These are phyloP conservation scores for Notechis scutatus DNA, from an alignment of 2,113 vertebrate genomes.

Conservation along the genomic window DNA sequence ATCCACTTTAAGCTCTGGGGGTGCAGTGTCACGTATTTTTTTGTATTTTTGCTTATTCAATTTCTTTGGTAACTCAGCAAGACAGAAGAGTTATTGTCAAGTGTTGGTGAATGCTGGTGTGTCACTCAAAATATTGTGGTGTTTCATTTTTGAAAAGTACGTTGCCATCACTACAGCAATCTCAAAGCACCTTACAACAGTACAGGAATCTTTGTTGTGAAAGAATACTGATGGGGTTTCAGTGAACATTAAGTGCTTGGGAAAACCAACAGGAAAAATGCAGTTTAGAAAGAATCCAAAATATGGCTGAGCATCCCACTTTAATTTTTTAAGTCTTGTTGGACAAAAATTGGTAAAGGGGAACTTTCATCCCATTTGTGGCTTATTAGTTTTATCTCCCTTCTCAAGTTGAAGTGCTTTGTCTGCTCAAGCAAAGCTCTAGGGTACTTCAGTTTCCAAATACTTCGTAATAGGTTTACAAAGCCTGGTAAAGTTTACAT, in stretches of 20 bases:
- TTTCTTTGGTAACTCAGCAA: background rate
- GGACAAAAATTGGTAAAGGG: background rate
- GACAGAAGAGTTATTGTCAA: background rate
- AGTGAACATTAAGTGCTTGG: background rate
- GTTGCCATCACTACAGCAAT: background rate
- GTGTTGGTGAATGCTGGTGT: background rate
- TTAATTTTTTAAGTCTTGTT: background rate
- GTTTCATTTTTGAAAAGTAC: background rate
- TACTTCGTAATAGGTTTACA: background rate
- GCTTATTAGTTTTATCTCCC: background rate
- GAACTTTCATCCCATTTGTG: background rate
- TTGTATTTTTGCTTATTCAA: background rate
- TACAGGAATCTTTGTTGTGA: background rate
- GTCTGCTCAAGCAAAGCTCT: background rate
- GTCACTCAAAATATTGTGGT: background rate
- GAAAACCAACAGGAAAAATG: background rate
- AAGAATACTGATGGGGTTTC: background rate
- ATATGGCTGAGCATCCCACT: background rate
- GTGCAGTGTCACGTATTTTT: background rate
- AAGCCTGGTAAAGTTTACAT: background rate
- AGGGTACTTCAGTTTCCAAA: background rate
- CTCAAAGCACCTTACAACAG: background rate
- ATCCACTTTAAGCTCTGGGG: background rate
- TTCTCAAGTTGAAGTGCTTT: background rate
- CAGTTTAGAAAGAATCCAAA: background rate